A percentile compares a stretch with the other conserved stretches of the same genome.
Conservation (phyloP, 2,113 vertebrate genomes). For the Bubo blakistoni region DNA sequence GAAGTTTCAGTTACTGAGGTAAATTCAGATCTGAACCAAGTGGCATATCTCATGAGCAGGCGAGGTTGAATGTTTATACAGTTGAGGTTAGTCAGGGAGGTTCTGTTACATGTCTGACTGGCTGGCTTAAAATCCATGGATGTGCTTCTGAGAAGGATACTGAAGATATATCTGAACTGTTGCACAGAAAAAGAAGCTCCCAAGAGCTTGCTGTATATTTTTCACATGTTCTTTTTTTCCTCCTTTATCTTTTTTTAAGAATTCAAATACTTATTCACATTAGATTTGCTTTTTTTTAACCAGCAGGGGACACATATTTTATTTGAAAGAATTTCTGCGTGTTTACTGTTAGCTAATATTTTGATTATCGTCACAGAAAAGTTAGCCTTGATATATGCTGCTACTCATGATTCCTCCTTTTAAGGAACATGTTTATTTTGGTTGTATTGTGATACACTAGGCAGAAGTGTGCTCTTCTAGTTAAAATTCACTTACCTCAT, state of each 20-base stretch:
- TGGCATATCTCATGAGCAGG: fast-evolving
- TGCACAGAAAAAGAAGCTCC: neutral
- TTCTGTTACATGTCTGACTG: neutral
- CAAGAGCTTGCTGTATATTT: neutral
- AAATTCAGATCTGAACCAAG: neutral
- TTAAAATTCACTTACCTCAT: neutral
- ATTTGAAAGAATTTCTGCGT: neutral
- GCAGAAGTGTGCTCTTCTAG: neutral
- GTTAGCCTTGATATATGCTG: neutral
- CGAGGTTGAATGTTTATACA: neutral
- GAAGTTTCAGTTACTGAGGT: neutral
- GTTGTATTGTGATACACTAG: neutral
- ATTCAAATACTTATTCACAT: neutral
- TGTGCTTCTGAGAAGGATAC: neutral
- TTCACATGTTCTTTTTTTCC: neutral
- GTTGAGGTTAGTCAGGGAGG: neutral
- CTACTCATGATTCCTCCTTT: neutral
- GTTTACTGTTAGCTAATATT: neutral
- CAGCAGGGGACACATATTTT: neutral
- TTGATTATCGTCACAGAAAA: neutral
- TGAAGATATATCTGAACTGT: neutral
- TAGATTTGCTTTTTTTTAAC: neutral
- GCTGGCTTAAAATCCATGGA: neutral
- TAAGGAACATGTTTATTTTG: neutral
- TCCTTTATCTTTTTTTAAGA: neutral